Evolutionary conservation across 2,113 vertebrate genomes (phyloP).

Genomic region (Sturnus vulgaris): DNA sequence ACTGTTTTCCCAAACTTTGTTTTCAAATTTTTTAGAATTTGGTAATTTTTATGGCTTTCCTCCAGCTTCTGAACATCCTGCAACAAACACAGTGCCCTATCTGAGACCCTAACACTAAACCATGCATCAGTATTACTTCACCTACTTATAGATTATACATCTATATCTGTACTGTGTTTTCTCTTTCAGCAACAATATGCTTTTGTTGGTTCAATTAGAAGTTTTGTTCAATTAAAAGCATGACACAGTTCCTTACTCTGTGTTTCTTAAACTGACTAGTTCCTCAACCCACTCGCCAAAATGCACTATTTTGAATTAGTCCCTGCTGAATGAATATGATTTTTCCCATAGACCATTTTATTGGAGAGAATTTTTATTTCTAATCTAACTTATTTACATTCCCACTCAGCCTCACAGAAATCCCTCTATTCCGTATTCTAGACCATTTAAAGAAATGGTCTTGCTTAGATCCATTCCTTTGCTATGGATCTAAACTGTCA

Average conservation of each 20-base stretch:
- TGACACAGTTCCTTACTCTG: background rate
- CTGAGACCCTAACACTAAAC: background rate
- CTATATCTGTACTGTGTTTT: background rate
- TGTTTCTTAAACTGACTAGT: background rate
- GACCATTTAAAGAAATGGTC: background rate
- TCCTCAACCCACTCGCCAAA: accelerated
- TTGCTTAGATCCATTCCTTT: background rate
- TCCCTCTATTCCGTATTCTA: background rate
- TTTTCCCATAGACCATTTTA: background rate
- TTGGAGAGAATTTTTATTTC: background rate
- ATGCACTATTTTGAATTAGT: background rate
- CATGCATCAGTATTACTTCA: background rate
- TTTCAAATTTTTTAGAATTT: background rate
- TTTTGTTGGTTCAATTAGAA: background rate
- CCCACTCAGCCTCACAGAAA: background rate
- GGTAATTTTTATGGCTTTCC: background rate
- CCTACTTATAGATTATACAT: background rate
- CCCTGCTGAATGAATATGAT: background rate
- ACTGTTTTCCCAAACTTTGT: background rate
- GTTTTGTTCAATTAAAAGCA: background rate
- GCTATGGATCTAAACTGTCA: background rate
- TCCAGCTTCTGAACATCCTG: background rate
- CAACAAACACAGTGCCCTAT: background rate
- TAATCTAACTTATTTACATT: background rate
- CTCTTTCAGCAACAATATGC: background rate